Base-by-base conservation (phyloP, 2,888 invertebrate genomes). In the Nemapogon koenigi region DNA sequence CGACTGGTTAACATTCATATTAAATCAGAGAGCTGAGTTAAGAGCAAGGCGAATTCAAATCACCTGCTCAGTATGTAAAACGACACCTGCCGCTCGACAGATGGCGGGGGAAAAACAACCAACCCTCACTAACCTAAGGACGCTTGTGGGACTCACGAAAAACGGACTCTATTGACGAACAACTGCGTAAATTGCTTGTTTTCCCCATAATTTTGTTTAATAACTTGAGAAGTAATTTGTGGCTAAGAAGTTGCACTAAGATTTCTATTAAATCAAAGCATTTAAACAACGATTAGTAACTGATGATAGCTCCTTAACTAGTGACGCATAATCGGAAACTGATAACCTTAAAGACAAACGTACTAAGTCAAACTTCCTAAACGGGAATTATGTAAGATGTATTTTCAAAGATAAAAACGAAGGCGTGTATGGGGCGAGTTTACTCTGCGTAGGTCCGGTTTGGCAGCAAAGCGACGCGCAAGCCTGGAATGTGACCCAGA, bases 401-500 rank as follows among this genome's bases (percentile, higher is more conserved):
- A n/a, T n/a, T n/a, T n/a, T 19, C 11, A 18, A 33, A 33, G 33
- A 33, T 33, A 33, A 33, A 33, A 33, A 18, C 19, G 33, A 14
- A 19, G 19, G 16, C 6, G n/a, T 15, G 16, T 19, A 11, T 6
- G n/a, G 13, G 13, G 3, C 25, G 17, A 37, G 42, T 37, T 25
- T n/a, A n/a, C n/a, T n/a, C 14, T 28, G 39, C 22, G 18, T 25
- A 48, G 47, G 55, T 54, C 57, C 58, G 56, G 59, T 57, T 58
- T 54, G 48, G 48, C 41, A 35, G 38, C 43, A n/a, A n/a, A n/a
- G 43, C 46, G 45, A 47, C 52, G 49, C 48, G 40, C 46, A 41
- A 44, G 53, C 47, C 61, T 61, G 73, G 76, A 75, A 78, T 78
- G 76, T 72, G 69, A 75, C 73, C 76, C 73, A 73, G 64, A 69